Base-by-base conservation (phyloP, 2,888 invertebrate genomes). In the Euplexia lucipara region DNA sequence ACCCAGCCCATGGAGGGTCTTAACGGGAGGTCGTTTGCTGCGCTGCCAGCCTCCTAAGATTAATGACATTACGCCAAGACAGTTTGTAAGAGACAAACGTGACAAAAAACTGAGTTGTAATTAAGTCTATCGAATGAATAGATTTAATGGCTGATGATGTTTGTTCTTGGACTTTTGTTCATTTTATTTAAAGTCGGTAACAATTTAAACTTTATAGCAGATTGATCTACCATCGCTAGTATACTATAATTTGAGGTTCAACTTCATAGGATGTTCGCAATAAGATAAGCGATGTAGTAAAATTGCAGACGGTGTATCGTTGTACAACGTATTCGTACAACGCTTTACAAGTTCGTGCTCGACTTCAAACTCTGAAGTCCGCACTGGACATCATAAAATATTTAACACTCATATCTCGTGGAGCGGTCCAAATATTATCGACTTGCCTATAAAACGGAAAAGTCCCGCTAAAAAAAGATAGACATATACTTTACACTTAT, bases 21-120 rank as follows among this genome's bases (percentile, higher is more conserved):
- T 94, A 93, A 93, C 91, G 91, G 92, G 90, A 94, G 93, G 92
- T 94, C 92, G 92, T 94, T 95, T 94, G 93, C 93, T 94, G 90
- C 88, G 91, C 92, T 93, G 93, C 92, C 93, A 92, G 89, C 90
- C 88, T 91, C 83, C 88, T 89, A 92, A 95, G 94, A 94, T 95
- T 94, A 94, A 94, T 95, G 93, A 92, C 89, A 88, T 93, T 91
- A 91, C 92, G 87, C 88, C 89, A 91, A 91, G 92, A 92, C 90
- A 90, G 89, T 92, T 93, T 93, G 91, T 92, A 89, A 86, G 88
- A 90, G 89, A 90, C 89, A 87, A 90, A 91, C 88, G 89, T 90
- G 91, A 91, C 90, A 91, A 93, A 92, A 92, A 91, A 90, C 84
- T 87, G 82, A 86, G 78, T 86, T 86, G 88, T 90, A 91, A 89